Percentiles rank a stretch among this genome's conserved stretches.
phyloP scores from a whole-genome alignment of 2,113 vertebrate species.

The Mesocricetus auratus region DNA sequence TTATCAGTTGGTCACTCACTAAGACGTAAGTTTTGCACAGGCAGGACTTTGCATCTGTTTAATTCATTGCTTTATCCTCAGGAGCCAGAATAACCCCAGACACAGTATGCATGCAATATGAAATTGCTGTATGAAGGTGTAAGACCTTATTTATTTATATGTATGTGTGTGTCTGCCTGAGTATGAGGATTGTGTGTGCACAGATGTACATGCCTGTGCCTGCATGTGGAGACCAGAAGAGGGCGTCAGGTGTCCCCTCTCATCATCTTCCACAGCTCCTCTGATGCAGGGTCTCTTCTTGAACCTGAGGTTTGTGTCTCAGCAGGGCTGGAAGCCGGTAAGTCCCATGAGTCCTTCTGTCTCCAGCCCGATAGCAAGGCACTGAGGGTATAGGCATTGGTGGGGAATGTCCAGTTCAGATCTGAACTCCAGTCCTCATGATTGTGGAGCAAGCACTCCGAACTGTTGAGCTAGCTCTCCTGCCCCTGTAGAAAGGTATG shows the following conservation, averaged over 20 bases:
- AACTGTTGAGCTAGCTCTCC: neutral
- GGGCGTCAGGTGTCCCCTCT: neutral
- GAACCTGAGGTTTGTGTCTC: neutral
- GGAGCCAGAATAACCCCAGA: neutral
- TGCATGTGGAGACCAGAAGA: neutral
- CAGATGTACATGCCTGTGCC: neutral
- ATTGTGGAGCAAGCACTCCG: neutral
- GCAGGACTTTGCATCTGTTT: neutral
- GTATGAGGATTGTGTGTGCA: neutral
- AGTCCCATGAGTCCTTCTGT: neutral
- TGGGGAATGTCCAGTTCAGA: neutral
- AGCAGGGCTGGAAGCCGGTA: neutral
- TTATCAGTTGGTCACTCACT: neutral
- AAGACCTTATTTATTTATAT: neutral
- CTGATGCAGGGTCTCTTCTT: neutral
- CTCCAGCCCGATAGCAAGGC: too few species aligned
- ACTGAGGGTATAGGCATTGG: neutral
- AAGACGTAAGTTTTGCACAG: neutral
- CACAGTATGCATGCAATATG: neutral
- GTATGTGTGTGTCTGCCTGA: too few species aligned
- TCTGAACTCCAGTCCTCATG: neutral
- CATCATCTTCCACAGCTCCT: neutral
- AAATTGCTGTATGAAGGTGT: neutral
- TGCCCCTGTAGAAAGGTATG: neutral
- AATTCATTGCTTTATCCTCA: neutral